Base-by-base conservation (phyloP, 2,113 vertebrate species). In the Anser cygnoides region DNA sequence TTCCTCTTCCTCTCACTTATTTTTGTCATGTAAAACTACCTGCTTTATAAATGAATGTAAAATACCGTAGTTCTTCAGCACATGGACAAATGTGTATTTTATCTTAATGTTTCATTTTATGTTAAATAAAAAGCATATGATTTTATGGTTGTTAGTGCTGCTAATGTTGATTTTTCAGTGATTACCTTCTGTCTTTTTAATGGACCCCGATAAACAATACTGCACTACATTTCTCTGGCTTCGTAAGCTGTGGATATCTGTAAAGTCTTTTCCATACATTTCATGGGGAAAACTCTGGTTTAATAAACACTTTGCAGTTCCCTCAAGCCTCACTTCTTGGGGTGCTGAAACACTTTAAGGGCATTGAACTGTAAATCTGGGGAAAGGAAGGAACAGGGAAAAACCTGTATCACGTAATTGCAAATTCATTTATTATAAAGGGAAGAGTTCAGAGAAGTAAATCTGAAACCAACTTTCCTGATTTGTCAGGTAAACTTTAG, bases 41-140 rank as follows among this genome's bases (percentile, higher is more conserved):
- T 97, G 96, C 92, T 97, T 98, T 62, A 97, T 87, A 97, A 93
- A 95, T 97, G 98, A 98, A 98, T 98, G 98, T 98, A 98, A 92
- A 83, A 97, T 97, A 39, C 86, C 96, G 97, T 97, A 97, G 98
- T 72, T 98, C 98, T 98, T 97, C 98, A 98, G 97, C 98, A 98
- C 98, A 98, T 95, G 97, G 97, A 49, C 91, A 92, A 80, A 98
- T 94, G 70, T 97, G 98, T 98, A 98, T 98, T 98, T 98, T 98
- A 98, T 97, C 95, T 75, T 90, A 97, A 90, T 91, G 97, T 97
- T 96, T 98, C 97, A 89, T 98, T 98, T 97, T 85, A 94, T 97
- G 96, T 96, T 93, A 93, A 96, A 98, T 82, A 95, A 97, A 87
- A 97, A 71, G 54, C 96, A 75, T 91, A 95, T 89, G 78, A 88